Conservation (phyloP, 1,140 invertebrate species). For the Tetraneura akinire region DNA sequence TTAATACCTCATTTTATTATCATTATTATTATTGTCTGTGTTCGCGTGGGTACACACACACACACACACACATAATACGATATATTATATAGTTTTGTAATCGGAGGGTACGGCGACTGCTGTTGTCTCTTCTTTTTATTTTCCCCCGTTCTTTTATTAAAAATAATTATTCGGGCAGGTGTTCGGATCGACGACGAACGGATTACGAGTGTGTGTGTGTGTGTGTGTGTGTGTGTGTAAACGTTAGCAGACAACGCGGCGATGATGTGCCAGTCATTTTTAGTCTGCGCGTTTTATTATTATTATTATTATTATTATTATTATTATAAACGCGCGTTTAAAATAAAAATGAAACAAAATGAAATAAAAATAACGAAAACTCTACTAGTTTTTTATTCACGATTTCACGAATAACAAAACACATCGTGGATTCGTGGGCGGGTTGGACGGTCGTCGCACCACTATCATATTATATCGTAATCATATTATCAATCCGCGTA, state of each 20-base stretch:
- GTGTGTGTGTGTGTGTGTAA: background rate
- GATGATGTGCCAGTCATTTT: conserved; percentile 50
- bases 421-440: conserved; percentile 40
- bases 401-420: conserved; percentile 43
- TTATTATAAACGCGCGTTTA: conserved; percentile 31
- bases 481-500: too few relatives aligned
- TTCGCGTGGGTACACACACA: background rate
- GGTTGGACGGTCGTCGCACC: background rate
- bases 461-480: too few relatives aligned
- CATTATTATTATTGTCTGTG: conserved; percentile 36
- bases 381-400: conserved; percentile 39
- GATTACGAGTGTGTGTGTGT: background rate
- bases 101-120: conserved; percentile 40
- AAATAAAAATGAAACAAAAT: conserved; percentile 48
- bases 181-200: conserved; percentile 20
- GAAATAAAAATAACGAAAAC: conserved; percentile 20
- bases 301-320: too few relatives aligned
- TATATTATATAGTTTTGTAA: conserved; percentile 24
- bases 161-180: conserved; percentile 51
- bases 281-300: background rate
- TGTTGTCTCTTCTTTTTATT: conserved; percentile 30
- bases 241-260: conserved; percentile 18
- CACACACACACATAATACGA: too few relatives aligned
- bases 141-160: conserved; percentile 36
- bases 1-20: conserved; percentile 33